Base-by-base conservation (phyloP, 2,797 vertebrate genomes). In the Bradypus variegatus region DNA sequence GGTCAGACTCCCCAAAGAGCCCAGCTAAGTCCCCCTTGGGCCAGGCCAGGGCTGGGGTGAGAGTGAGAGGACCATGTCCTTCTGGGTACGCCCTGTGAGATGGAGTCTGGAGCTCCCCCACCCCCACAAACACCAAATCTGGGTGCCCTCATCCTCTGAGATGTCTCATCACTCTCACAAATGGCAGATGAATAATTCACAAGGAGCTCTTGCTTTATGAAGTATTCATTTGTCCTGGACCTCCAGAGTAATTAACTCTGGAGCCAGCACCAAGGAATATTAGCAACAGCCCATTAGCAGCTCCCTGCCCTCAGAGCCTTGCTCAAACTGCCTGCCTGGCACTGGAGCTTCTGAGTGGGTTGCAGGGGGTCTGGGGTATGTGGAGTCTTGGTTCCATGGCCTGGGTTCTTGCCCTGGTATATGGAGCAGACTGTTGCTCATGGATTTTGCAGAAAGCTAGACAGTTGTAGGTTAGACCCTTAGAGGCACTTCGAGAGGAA, bases 121-220 rank as follows among this genome's bases (percentile, higher is more conserved):
- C 53, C 27, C 16, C 18, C 4, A 21, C 55, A 21, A 58, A 73
- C 38, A 27, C 70, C 1, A 2, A 45, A 2, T 7, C 29, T 19
- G 21, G 31, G 50, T 0, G 1, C 36, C 76, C 21, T n/a, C 10
- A 3, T 82, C 62, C 18, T 72, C 19, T 64, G 79, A 86, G 58
- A 31, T 25, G 50, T 53, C 86, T 88, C 91, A 36, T 72, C 60
- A 4, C 21, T 38, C 58, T 89, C 65, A 95, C 95, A 85, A 88
- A 95, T 45, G 90, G 90, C 75, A 70, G 80, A 95, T 94, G 93
- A 97, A 94, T 95, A 94, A 95, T 95, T 95, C 92, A 94, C 92
- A 53, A 92, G 94, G 75, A 91, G 89, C 80, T 95, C 92, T 92
- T 67, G 89, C 93, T 96, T 95, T 96, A 92, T 96, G 95, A 96